Evolutionary conservation across 1,140 invertebrate species (phyloP).

Genomic region (Zaprionus africanus): DNA sequence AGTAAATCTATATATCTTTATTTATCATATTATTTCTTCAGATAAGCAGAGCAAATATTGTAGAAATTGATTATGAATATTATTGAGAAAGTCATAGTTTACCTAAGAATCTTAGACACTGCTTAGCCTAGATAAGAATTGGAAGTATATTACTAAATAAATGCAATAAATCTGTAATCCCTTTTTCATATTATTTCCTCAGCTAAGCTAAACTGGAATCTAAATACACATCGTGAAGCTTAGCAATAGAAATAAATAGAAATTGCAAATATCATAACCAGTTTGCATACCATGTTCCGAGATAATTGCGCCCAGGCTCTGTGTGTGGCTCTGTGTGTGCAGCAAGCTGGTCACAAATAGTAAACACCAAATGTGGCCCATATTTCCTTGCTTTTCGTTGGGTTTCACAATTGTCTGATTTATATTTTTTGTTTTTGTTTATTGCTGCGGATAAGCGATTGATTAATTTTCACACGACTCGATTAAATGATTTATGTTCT

Average conservation of each 20-base stretch:
- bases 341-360: constrained; percentile 67
- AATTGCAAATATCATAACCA: background rate
- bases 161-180: no score
- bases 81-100: no score
- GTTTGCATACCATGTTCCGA: constrained; percentile 59
- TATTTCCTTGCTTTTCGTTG: constrained; percentile 11
- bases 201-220: background rate
- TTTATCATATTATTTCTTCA: no score
- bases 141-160: no score
- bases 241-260: background rate
- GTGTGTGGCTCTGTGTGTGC: constrained; percentile 59
- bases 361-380: constrained; percentile 67
- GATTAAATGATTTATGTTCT: constrained; percentile 6
- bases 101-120: no score
- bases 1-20: no score
- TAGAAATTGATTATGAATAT: no score
- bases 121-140: no score
- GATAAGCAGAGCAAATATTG: no score
- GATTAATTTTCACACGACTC: background rate
- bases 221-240: background rate
- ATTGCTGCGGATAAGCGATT: constrained; percentile 4
- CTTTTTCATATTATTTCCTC: no score
- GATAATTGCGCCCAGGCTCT: constrained; percentile 54
- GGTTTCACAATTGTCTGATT: background rate
- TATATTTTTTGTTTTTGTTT: background rate